These are phyloP conservation scores for Rhabdomys pumilio DNA, from an alignment of 2,797 vertebrate genomes.

Conservation along the genomic window DNA sequence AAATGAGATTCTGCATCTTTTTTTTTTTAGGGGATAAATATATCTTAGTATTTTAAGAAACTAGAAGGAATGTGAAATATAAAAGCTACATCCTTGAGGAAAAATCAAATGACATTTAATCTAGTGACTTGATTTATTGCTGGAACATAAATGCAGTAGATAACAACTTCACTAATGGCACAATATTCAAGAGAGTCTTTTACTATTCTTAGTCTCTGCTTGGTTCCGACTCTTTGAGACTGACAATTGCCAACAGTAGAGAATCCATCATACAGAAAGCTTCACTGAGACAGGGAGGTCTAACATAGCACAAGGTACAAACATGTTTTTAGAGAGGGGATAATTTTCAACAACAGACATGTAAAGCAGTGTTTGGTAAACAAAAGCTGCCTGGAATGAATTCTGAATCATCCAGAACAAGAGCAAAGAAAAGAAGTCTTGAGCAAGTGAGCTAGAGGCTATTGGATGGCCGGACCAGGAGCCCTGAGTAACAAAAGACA, in stretches of 20 bases:
- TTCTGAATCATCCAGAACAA: fast-evolving
- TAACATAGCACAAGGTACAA: not conserved
- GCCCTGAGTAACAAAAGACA: not conserved
- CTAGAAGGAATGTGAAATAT: not conserved
- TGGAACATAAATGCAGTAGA: not conserved
- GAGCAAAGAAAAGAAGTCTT: not conserved
- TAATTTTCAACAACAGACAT: not conserved
- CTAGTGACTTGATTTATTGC: not conserved
- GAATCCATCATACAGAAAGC: not conserved
- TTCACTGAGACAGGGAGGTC: not conserved
- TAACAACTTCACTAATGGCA: not conserved
- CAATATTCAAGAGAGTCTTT: not conserved
- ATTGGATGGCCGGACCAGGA: not conserved
- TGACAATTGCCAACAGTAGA: not conserved
- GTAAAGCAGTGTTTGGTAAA: fast-evolving
- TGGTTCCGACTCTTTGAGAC: not conserved
- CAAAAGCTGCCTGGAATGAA: fast-evolving
- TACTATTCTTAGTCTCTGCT: not conserved
- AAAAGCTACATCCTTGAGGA: not conserved
- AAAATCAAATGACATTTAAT: not conserved
- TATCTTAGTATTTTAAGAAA: not conserved
- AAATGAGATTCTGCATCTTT: not conserved
- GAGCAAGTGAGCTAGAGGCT: not conserved
- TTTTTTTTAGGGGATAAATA: not conserved
- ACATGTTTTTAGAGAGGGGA: not conserved